A percentile compares a stretch with the other conserved stretches of the same genome.
Conservation (phyloP, 2,888 invertebrate genomes). For the Laothoe populi region DNA sequence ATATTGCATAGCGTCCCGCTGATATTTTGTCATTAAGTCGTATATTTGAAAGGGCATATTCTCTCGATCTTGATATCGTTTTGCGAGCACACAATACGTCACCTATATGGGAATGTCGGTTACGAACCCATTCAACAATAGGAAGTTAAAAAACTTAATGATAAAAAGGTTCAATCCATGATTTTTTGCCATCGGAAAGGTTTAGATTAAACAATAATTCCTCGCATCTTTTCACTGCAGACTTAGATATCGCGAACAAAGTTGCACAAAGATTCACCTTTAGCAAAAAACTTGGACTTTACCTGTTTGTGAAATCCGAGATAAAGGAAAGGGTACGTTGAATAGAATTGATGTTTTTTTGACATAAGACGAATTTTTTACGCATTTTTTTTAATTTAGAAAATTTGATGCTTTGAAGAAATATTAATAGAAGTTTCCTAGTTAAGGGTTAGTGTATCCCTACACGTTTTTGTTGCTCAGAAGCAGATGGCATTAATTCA, state of each 20-base stretch:
- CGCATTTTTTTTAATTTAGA: constrained; percentile 68
- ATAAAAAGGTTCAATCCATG: constrained; percentile 65
- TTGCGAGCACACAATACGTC: constrained; percentile 71
- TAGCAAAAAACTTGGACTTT: constrained; percentile 74
- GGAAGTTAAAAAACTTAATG: constrained; percentile 72
- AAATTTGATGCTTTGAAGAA: constrained; percentile 67
- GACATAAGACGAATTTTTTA: constrained; percentile 57
- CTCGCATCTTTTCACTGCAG: constrained; percentile 69
- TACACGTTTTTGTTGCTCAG: constrained; percentile 57
- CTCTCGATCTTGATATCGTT: constrained; percentile 69
- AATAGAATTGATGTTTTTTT: constrained; percentile 68
- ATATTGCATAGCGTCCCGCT: constrained; percentile 76
- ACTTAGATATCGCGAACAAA: constrained; percentile 75
- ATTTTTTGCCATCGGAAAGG: constrained; percentile 72
- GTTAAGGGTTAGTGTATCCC: constrained; percentile 75
- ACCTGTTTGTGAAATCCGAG: constrained; percentile 83
- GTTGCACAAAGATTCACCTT: constrained; percentile 71
- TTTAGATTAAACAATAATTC: constrained; percentile 76
- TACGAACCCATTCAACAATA: constrained; percentile 73
- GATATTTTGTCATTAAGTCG: constrained; percentile 78
- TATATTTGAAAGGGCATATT: constrained; percentile 66
- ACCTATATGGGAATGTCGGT: constrained; percentile 83
- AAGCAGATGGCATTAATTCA: constrained; percentile 68
- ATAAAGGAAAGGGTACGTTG: constrained; percentile 81
- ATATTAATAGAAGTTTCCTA: constrained; percentile 75